phyloP scores from a whole-genome alignment of 2,113 vertebrate genomes.

The Notarius quadriscutis region DNA sequence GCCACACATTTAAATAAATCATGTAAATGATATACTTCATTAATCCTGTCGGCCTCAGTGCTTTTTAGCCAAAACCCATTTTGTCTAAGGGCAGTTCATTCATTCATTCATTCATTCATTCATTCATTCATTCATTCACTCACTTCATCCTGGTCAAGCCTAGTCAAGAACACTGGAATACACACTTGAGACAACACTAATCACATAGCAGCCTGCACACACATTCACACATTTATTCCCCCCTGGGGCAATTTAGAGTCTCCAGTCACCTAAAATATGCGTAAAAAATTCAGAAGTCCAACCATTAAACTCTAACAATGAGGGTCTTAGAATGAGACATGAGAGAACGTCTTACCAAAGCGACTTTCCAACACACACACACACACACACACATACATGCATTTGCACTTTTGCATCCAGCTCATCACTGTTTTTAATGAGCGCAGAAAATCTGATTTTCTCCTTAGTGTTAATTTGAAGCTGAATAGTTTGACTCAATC shows the following conservation, averaged over 20 bases:
- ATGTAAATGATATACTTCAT: constrained; percentile 4
- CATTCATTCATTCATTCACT: not conserved
- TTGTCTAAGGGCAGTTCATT: not conserved
- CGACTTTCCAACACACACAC: not conserved
- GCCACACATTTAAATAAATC: not conserved
- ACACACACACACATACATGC: not conserved
- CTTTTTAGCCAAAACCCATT: not conserved
- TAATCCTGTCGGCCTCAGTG: not conserved
- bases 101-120: not conserved
- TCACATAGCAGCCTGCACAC: not conserved
- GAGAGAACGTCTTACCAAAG: not conserved
- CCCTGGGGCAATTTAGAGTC: not conserved
- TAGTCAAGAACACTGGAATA: not conserved
- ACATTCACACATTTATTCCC: not conserved
- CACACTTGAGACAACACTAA: not conserved
- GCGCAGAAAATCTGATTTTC: constrained; percentile 27
- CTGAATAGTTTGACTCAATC: constrained; percentile 37
- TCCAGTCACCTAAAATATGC: not conserved
- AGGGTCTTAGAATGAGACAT: not conserved
- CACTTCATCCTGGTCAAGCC: not conserved
- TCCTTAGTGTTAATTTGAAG: constrained; percentile 31
- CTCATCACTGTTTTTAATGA: constrained; percentile 31
- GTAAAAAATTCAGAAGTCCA: not conserved
- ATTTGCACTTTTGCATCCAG: not conserved
- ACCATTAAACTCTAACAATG: not conserved